A percentile compares a stretch with the other conserved stretches of the same genome.
phyloP scores from a whole-genome alignment of 2,888 invertebrate species.

The Cerastis leucographa region DNA sequence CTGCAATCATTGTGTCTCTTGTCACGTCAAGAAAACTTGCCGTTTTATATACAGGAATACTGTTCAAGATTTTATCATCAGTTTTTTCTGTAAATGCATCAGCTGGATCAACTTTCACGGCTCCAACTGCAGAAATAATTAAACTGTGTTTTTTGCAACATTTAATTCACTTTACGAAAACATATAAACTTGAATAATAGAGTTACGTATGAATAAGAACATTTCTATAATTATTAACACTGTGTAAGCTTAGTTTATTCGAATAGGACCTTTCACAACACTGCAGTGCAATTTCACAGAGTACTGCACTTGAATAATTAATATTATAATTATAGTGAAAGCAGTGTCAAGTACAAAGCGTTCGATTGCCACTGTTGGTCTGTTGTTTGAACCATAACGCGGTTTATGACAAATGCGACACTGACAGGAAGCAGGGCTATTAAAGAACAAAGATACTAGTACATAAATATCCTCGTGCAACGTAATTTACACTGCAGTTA shows the following conservation, averaged over 20 bases:
- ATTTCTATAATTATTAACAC: conserved; percentile 61
- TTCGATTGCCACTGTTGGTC: conserved; percentile 53
- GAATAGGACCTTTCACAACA: conserved; percentile 67
- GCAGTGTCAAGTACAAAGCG: conserved; percentile 67
- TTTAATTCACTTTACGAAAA: conserved; percentile 12
- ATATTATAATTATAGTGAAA: conserved; percentile 78
- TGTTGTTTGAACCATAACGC: conserved; percentile 62
- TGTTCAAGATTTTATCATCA: conserved; percentile 10
- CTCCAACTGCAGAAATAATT: background rate
- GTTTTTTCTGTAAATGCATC: background rate
- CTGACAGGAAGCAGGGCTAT: conserved; percentile 53
- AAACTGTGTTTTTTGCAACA: background rate
- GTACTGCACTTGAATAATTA: conserved; percentile 78
- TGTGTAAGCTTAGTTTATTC: conserved; percentile 49
- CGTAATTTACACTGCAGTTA: conserved; percentile 15
- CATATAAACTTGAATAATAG: conserved; percentile 12
- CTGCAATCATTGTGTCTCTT: conserved; percentile 65
- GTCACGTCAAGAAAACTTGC: conserved; percentile 40
- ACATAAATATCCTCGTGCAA: conserved; percentile 1
- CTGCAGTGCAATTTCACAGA: conserved; percentile 76
- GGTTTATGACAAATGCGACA: conserved; percentile 54
- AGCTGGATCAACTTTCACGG: conserved; percentile 9
- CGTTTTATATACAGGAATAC: conserved; percentile 45
- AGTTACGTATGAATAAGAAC: conserved; percentile 29
- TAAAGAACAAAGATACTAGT: conserved; percentile 40